A percentile compares a stretch with the other conserved stretches of the same genome.
Evolutionary conservation across 2,888 invertebrate genomes (phyloP).

Genomic region (Troides aeacus): DNA sequence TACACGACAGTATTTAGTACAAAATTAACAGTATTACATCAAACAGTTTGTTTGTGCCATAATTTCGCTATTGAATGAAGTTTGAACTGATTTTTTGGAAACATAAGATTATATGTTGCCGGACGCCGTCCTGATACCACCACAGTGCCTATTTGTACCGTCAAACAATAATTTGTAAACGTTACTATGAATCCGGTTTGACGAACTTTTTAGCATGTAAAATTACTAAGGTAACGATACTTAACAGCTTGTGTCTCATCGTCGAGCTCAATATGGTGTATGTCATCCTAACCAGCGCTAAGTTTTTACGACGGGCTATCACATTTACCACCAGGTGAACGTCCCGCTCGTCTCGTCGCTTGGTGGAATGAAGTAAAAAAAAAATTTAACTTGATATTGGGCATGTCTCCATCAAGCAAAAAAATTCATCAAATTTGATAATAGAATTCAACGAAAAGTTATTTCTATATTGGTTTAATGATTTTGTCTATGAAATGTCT

Average conservation of each 20-base stretch:
- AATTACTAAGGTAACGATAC: no score
- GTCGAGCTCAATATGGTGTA: no score
- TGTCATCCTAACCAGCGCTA: no score
- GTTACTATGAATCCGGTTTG: no score
- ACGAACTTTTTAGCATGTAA: no score
- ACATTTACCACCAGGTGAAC: no score
- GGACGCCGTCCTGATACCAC: no score
- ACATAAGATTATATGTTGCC: neutral
- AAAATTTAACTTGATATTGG: constrained; percentile 12
- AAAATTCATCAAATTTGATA: neutral
- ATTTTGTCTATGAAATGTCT: neutral
- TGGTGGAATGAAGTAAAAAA: neutral
- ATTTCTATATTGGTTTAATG: neutral
- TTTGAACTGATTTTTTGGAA: constrained; percentile 5
- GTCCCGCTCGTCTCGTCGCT: neutral
- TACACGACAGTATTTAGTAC: constrained; percentile 43
- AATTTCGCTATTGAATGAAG: constrained; percentile 34
- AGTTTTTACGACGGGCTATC: no score
- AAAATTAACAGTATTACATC: constrained; percentile 54
- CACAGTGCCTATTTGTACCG: no score
- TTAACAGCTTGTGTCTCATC: no score
- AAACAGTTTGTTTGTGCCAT: constrained; percentile 55
- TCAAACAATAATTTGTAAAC: no score
- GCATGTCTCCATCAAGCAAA: neutral
- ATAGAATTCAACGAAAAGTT: neutral